Base-by-base conservation (phyloP, 2,888 invertebrate species). In the Lordiphosa andalusiaca region DNA sequence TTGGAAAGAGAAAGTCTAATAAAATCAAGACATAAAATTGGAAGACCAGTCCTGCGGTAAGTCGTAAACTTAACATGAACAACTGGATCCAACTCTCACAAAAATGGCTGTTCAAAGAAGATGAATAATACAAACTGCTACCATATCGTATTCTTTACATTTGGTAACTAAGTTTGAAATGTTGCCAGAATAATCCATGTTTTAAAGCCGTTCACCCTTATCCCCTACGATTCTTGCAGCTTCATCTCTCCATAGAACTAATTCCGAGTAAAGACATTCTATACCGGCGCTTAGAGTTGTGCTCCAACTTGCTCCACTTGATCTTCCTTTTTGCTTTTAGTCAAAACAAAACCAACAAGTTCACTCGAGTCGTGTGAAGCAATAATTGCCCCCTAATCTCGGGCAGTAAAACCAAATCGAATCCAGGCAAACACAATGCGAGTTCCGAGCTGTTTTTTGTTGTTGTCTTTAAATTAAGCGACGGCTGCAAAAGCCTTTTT, bases 311-410 rank as follows among this genome's bases (percentile, higher is more conserved):
- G 23, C 62, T 30, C 36, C 44, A 40, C 36, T 56, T 38, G 58
- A 42, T 44, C 36, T 59, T 40, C 21, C 37, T 41, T 48, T 59
- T 49, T 59, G 58, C 67, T 40, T 52, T 74, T 73, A 72, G 78
- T 77, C 85, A 78, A 76, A 80, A 83, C 84, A 80, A 56, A 64
- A 64, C 53, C 40, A 13, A 35, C 38, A 19, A 33, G 52, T 57
- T 49, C 53, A 16, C 35, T 21, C 53, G 13, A 41, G 61, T 54
- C 82, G 77, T 77, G 77, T 84, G 84, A 77, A 77, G 71, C 82
- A 81, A 80, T 81, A 81, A 81, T 81, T 81, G 85, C 81, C 81
- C 84, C 85, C 81, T 81, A 81, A 81, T 81, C 74, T 83, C 50
- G 55, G 37, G 9, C 30, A 30, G 30, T 30, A 30, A 30, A 30